These are phyloP conservation scores for Drosophila watanabei DNA, from an alignment of 1,140 invertebrate genomes.

Conservation along the genomic window DNA sequence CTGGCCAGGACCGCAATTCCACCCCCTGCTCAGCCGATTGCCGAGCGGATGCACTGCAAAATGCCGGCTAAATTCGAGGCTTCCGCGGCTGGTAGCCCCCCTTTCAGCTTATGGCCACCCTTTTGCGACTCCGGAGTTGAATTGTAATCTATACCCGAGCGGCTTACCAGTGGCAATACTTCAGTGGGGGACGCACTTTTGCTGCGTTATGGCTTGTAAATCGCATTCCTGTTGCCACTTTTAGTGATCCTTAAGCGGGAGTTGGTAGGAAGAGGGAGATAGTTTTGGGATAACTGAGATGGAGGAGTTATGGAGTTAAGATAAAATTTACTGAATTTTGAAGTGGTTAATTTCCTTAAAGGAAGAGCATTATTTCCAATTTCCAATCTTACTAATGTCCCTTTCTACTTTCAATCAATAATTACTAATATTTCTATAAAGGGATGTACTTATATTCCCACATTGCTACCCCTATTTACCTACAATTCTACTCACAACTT, in stretches of 20 bases:
- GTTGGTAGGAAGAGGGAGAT: background rate
- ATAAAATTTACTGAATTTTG: too few relatives aligned
- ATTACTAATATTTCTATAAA: background rate
- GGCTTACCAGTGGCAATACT: conserved; percentile 16
- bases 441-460: too few relatives aligned
- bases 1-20: conserved; percentile 11
- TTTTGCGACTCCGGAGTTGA: background rate
- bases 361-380: background rate
- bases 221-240: conserved; percentile 3
- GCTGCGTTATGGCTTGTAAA: conserved; percentile 21
- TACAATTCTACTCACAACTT: too few relatives aligned
- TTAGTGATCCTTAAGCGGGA: conserved; percentile 2
- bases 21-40: conserved; percentile 29
- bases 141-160: conserved; percentile 41
- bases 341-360: background rate
- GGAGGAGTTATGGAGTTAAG: background rate
- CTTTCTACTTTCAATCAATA: background rate
- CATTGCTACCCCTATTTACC: too few relatives aligned
- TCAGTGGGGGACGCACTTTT: background rate
- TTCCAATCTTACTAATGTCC: background rate
- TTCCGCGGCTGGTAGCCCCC: conserved; percentile 49
- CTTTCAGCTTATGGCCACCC: background rate
- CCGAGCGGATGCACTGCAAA: conserved; percentile 80
- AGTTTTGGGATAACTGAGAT: background rate
- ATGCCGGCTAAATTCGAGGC: conserved; percentile 83